phyloP scores from a whole-genome alignment of 64 coral and sea anemone genomes.

The Astreopora myriophthalma region DNA sequence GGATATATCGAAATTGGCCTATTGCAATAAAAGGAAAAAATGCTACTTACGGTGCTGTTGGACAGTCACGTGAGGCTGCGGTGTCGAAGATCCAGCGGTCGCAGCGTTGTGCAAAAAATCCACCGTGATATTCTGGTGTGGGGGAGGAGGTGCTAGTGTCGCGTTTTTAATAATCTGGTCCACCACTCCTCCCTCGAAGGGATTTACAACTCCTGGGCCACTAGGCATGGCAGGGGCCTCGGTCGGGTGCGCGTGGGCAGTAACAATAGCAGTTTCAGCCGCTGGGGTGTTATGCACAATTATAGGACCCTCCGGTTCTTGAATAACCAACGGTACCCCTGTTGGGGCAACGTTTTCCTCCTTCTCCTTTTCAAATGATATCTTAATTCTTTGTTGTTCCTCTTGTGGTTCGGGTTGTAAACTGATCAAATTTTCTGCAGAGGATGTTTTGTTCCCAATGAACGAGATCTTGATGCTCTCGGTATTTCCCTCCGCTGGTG shows the following conservation, averaged over 20 bases:
- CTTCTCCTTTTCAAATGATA: conserved; percentile 55
- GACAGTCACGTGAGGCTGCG: conserved; percentile 18
- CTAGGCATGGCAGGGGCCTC: conserved; percentile 18
- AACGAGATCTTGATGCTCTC: conserved; percentile 90
- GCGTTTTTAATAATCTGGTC: conserved; percentile 17
- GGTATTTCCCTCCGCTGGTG: conserved; percentile 17
- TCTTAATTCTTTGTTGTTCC: conserved; percentile 23
- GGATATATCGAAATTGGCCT: not conserved
- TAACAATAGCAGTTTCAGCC: not conserved
- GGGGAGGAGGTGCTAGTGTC: not conserved
- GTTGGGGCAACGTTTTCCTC: not conserved
- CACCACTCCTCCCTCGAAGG: conserved; percentile 33
- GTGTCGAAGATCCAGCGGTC: not conserved
- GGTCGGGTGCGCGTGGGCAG: not conserved
- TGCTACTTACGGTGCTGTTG: conserved; percentile 36
- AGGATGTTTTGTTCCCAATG: conserved; percentile 61
- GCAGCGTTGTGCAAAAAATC: conserved; percentile 7
- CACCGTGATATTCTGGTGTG: conserved; percentile 29
- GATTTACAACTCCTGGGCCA: conserved; percentile 30
- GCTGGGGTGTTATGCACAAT: not conserved
- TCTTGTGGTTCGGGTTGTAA: not conserved
- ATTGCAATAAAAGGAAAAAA: not conserved
- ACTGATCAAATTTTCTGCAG: conserved; percentile 23
- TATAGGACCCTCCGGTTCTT: not conserved
- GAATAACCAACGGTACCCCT: not conserved